Conservation (phyloP, 1,140 invertebrate species). For the Ylistrum balloti region DNA sequence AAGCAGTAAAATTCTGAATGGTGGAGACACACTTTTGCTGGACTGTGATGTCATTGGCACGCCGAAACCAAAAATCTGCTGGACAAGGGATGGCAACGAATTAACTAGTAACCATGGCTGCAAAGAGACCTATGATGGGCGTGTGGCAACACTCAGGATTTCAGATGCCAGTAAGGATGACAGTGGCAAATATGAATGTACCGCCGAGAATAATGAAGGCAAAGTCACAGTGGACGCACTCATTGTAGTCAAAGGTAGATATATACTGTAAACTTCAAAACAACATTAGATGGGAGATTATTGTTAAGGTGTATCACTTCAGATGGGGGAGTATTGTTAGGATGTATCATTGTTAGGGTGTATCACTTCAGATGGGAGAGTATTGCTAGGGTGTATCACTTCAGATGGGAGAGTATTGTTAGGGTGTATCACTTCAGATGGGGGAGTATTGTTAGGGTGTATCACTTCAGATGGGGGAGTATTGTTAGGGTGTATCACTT, state of each 20-base stretch:
- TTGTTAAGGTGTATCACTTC: background rate
- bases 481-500: too few species aligned
- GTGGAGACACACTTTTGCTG: constrained; percentile 67
- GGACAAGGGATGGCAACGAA: constrained; percentile 63
- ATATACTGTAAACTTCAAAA: background rate
- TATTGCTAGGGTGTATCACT: too few species aligned
- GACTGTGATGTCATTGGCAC: constrained; percentile 77
- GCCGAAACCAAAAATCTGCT: constrained; percentile 69
- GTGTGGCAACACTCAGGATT: constrained; percentile 69
- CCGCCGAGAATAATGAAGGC: constrained; percentile 70
- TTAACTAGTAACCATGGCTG: constrained; percentile 49
- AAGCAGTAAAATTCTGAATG: constrained; percentile 65
- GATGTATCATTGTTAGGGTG: too few species aligned
- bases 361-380: too few species aligned
- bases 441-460: too few species aligned
- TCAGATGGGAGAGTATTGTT: too few species aligned
- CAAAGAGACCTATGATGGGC: constrained; percentile 69
- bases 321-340: too few species aligned
- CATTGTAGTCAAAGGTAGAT: constrained; percentile 72
- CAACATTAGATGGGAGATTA: too few species aligned
- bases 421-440: too few species aligned
- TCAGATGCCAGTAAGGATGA: constrained; percentile 60
- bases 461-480: too few species aligned
- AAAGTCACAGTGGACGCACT: constrained; percentile 67
- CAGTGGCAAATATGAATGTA: constrained; percentile 71